Evolutionary conservation across 2,888 invertebrate genomes (phyloP).

Genomic region (Reticulitermes lucifugus): DNA sequence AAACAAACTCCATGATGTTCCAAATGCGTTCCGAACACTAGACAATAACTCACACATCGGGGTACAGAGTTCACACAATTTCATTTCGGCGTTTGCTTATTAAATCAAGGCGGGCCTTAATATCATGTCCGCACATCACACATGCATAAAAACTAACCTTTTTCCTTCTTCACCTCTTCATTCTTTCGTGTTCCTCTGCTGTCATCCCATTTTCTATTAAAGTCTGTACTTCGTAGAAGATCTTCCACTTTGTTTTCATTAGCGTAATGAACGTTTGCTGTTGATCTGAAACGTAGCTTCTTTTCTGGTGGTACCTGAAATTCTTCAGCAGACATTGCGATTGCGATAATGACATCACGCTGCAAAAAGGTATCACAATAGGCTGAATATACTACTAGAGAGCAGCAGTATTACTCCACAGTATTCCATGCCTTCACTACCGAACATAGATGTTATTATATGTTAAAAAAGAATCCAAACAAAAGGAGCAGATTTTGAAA

Average conservation of each 20-base stretch:
- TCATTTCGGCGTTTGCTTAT: not conserved
- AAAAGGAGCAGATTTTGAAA: too few relatives aligned
- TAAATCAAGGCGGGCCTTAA: not conserved
- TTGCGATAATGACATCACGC: conserved; percentile 43
- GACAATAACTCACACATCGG: too few relatives aligned
- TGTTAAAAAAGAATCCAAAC: too few relatives aligned
- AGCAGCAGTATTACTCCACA: conserved; percentile 14
- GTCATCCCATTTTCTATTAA: conserved; percentile 54
- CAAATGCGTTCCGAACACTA: too few relatives aligned
- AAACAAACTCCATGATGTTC: too few relatives aligned
- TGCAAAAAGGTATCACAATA: not conserved
- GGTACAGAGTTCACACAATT: too few relatives aligned
- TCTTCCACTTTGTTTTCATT: conserved; percentile 63
- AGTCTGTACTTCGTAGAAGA: conserved; percentile 58
- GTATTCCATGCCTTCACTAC: not conserved
- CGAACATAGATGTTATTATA: not conserved
- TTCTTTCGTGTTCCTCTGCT: conserved; percentile 41
- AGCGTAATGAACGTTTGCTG: conserved; percentile 62
- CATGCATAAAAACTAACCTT: conserved; percentile 46
- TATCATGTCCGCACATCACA: conserved; percentile 20
- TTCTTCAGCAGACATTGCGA: conserved; percentile 56
- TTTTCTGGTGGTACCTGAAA: conserved; percentile 59
- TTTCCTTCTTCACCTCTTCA: conserved; percentile 37
- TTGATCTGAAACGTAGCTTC: conserved; percentile 66
- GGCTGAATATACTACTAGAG: not conserved